Evolutionary conservation across 1,140 invertebrate species (phyloP).

Genomic region (Rhagoletis pomonella): DNA sequence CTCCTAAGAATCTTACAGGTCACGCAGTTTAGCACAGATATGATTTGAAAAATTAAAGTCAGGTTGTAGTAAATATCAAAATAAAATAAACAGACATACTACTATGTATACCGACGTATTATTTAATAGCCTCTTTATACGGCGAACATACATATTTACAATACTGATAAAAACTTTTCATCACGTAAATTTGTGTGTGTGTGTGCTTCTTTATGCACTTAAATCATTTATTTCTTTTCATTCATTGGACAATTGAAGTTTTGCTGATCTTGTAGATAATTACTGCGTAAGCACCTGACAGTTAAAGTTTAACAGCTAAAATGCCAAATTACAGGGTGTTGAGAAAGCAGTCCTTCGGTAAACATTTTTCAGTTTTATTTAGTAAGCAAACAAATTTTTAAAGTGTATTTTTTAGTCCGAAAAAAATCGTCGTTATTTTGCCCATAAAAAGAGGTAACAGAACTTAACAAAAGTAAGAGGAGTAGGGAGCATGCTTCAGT

Average conservation of each 20-base stretch:
- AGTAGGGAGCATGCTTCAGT: too few relatives aligned
- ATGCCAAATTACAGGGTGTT: neutral
- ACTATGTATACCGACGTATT: too few relatives aligned
- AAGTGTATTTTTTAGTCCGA: too few relatives aligned
- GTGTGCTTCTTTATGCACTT: neutral
- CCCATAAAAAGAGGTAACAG: too few relatives aligned
- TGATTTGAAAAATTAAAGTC: neutral
- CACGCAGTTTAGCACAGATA: too few relatives aligned
- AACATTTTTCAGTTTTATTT: neutral
- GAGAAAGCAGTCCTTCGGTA: neutral
- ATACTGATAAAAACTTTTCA: neutral
- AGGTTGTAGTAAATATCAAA: neutral
- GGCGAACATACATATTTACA: neutral
- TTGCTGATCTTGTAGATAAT: constrained; percentile 43
- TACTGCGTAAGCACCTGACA: constrained; percentile 36
- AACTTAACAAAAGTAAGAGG: too few relatives aligned
- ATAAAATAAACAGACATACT: neutral
- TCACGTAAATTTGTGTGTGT: neutral
- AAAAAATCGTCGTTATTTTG: too few relatives aligned
- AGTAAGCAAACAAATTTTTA: too few relatives aligned
- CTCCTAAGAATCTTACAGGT: too few relatives aligned
- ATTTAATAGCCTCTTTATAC: neutral
- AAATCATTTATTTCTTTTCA: neutral
- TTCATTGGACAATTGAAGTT: constrained; percentile 27
- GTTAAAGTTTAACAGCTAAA: constrained; percentile 24